These are phyloP conservation scores for Harpalus rubripes DNA, from an alignment of 2,888 invertebrate genomes.

Conservation along the genomic window DNA sequence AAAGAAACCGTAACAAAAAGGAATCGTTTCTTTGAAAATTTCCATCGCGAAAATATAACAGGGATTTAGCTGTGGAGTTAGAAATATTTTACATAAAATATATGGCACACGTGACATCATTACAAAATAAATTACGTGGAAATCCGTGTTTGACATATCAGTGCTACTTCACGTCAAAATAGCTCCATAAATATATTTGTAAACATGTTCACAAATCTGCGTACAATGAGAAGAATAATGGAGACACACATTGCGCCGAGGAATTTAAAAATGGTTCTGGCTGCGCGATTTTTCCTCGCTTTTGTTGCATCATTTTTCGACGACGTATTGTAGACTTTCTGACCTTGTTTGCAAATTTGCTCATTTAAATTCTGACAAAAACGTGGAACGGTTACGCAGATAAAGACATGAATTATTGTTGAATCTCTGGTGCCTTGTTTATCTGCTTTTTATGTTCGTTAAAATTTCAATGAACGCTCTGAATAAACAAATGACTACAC, in stretches of 20 bases:
- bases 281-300: conserved; percentile 49
- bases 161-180: conserved; percentile 45
- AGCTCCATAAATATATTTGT: conserved; percentile 53
- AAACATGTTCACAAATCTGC: conserved; percentile 55
- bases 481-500: conserved; percentile 55
- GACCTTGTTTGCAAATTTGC: conserved; percentile 63
- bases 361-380: conserved; percentile 65
- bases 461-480: conserved; percentile 59
- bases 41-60: conserved; percentile 13
- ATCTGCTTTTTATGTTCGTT: conserved; percentile 60
- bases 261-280: conserved; percentile 48
- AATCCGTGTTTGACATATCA: conserved; percentile 50
- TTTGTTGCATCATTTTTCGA: conserved; percentile 56
- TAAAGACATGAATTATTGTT: conserved; percentile 64
- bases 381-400: conserved; percentile 61
- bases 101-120: conserved; percentile 51
- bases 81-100: conserved; percentile 53
- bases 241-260: conserved; percentile 25
- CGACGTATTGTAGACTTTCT: conserved; percentile 57
- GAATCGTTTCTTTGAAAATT: conserved; percentile 13
- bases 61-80: conserved; percentile 24
- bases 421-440: conserved; percentile 62
- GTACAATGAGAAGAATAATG: conserved; percentile 40
- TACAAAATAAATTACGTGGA: conserved; percentile 43
- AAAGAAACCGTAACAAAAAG: background rate